phyloP scores from a whole-genome alignment of 2,113 vertebrate genomes.

The Mormoops blainvillei region DNA sequence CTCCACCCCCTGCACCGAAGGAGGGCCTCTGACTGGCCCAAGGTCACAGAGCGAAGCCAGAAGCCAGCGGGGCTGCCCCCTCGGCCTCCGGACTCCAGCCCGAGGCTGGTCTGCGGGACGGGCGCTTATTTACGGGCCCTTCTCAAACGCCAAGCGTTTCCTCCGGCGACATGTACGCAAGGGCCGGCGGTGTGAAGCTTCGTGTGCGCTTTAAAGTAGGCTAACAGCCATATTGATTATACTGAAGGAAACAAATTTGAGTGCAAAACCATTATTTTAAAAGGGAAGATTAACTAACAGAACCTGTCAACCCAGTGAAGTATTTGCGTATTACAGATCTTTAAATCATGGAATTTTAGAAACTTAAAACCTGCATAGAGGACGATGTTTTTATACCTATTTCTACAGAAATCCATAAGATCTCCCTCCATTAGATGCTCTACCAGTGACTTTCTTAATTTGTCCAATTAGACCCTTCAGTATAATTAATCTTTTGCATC shows the following conservation, averaged over 20 bases:
- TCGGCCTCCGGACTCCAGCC: accelerated
- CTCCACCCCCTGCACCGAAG: neutral
- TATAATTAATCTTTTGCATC: neutral
- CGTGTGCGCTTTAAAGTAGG: neutral
- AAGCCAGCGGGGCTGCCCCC: too few species aligned
- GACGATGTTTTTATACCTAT: accelerated
- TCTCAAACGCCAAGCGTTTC: too few species aligned
- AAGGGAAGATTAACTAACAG: neutral
- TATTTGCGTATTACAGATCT: neutral
- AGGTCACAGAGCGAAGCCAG: neutral
- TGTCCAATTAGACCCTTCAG: neutral
- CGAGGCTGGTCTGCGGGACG: accelerated
- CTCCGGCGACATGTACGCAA: too few species aligned
- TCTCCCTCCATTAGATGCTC: neutral
- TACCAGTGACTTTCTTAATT: neutral
- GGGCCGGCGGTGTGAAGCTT: neutral
- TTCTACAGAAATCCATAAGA: neutral
- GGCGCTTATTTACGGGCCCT: too few species aligned
- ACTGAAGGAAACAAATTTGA: neutral
- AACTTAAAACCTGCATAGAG: neutral
- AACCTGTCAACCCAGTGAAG: neutral
- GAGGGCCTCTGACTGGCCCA: neutral
- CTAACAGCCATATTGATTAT: neutral
- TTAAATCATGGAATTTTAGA: neutral
- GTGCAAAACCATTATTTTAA: neutral